phyloP scores from a whole-genome alignment of 2,888 invertebrate species.

The Falcaria lacertinaria region DNA sequence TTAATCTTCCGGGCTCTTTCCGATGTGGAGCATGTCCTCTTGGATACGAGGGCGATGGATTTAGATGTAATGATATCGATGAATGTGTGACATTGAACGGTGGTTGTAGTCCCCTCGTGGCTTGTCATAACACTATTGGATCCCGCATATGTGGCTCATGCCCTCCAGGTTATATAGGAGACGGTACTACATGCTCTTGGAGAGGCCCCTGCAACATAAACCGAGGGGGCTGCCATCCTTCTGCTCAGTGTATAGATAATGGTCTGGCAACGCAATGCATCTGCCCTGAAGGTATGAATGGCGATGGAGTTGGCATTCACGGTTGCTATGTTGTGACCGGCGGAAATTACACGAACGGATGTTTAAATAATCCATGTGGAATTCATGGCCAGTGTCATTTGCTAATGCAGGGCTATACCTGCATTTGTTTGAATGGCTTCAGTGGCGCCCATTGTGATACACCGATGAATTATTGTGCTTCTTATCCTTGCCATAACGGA shows the following conservation, averaged over 20 bases:
- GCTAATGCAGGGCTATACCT: constrained; percentile 66
- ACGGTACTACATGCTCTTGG: constrained; percentile 87
- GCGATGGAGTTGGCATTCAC: constrained; percentile 87
- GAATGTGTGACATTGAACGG: constrained; percentile 92
- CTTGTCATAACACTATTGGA: constrained; percentile 93
- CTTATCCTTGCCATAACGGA: constrained; percentile 89
- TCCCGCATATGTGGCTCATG: constrained; percentile 92
- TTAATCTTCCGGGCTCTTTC: constrained; percentile 94
- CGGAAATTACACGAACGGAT: constrained; percentile 55
- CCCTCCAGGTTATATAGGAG: constrained; percentile 92
- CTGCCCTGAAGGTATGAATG: constrained; percentile 88
- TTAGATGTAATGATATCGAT: constrained; percentile 91
- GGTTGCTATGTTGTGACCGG: constrained; percentile 82
- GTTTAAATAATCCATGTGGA: constrained; percentile 75
- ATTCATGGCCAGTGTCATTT: constrained; percentile 81
- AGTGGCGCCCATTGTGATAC: constrained; percentile 82
- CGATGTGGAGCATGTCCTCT: constrained; percentile 92
- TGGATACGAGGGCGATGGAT: constrained; percentile 93
- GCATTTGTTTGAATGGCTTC: constrained; percentile 80
- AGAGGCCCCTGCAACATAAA: constrained; percentile 84
- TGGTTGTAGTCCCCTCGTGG: constrained; percentile 93
- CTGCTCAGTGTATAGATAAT: constrained; percentile 88
- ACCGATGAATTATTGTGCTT: constrained; percentile 80
- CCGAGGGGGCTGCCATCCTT: constrained; percentile 92
- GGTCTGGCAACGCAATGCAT: constrained; percentile 83